Conservation (phyloP, 2,888 invertebrate species). For the Dendrolimus houi region DNA sequence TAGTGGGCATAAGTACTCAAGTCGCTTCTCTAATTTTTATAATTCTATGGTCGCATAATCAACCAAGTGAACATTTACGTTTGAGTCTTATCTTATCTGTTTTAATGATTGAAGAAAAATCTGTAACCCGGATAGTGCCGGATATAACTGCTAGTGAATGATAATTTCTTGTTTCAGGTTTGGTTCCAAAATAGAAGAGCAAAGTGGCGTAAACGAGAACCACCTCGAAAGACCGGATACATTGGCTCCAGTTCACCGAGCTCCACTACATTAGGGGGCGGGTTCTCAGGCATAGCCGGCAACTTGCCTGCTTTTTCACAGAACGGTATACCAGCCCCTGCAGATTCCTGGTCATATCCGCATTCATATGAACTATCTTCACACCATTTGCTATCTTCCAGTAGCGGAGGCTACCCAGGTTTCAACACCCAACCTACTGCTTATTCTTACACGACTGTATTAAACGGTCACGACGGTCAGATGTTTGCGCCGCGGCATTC, state of each 20-base stretch:
- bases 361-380: conserved; percentile 86
- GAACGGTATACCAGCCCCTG: conserved; percentile 78
- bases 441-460: conserved; percentile 80
- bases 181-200: conserved; percentile 95
- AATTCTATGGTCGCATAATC: too few species aligned
- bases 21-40: too few species aligned
- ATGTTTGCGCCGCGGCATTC: conserved; percentile 81
- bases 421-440: conserved; percentile 78
- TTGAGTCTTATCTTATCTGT: too few species aligned
- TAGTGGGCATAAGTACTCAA: too few species aligned
- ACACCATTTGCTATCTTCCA: conserved; percentile 84
- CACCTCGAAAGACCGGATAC: conserved; percentile 91
- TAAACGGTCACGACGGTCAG: conserved; percentile 85
- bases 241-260: conserved; percentile 82
- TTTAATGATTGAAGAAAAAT: too few species aligned
- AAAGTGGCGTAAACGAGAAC: conserved; percentile 96
- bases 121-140: too few species aligned
- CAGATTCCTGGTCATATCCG: conserved; percentile 88
- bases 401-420: conserved; percentile 79
- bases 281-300: conserved; percentile 69
- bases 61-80: too few species aligned
- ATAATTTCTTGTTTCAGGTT: conserved; percentile 54
- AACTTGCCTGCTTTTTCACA: conserved; percentile 75
- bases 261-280: conserved; percentile 80
- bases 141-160: too few species aligned